Evolutionary conservation across 2,113 vertebrate species (phyloP), one percentile per base, ranked within the genome.

Genomic region (Sterna hirundo): DNA sequence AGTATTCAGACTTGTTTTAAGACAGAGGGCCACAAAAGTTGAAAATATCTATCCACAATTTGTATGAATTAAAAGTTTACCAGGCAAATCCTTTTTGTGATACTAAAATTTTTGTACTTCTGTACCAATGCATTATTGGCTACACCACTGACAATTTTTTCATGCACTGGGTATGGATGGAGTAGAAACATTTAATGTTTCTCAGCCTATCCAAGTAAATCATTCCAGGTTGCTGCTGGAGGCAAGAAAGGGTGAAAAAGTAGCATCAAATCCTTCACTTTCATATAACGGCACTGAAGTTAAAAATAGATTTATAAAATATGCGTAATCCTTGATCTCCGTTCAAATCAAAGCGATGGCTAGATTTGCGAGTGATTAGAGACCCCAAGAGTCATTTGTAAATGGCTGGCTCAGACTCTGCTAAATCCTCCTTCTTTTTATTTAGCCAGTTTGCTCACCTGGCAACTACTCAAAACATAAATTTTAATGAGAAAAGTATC

Each of bases 401-500:
- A 96, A 86, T 57, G 64, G 51, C 42, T 95, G 89, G 62, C 84
- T 93, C 49, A 92, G 47, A 85, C 10, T 72, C 61, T 61, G 62
- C 66, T 86, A 93, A 97, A 96, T 85, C 65, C 70, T 75, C 38
- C 46, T 86, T 2, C 36, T 61, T 83, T 82, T 71, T 79, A 52
- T 87, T 89, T 80, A 90, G 70, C 13, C 57, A 76, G 69, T 71
- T 89, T 92, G 86, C 83, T 95, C 86, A 95, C 81, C 93, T 93
- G 91, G 77, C 89, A 95, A 93, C 86, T 62, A 68, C 54, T 69
- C 62, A 91, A 91, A 94, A 72, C 54, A 64, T 49, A 84, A n/a
- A 83, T 74, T 95, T 87, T 91, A 91, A 94, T 51, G 26, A 94
- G 75, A 93, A 95, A 93, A 91, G 93, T 88, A 95, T 29, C 34